Base-by-base conservation (phyloP, 2,888 invertebrate species). In the Halocaridina rubra region DNA sequence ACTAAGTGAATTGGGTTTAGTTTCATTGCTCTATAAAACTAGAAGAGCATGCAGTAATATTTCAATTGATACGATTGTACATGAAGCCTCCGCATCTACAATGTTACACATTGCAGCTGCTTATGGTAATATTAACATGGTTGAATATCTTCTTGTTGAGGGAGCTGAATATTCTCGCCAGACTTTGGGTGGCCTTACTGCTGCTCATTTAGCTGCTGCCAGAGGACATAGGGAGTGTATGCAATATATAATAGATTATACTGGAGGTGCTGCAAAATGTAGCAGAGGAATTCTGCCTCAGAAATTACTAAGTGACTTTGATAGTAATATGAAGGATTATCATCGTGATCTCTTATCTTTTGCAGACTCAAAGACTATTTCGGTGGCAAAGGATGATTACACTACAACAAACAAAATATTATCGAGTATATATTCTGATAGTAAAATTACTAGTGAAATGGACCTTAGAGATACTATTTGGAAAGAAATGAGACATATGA, bases 21-120 rank as follows among this genome's bases (percentile, higher is more conserved):
- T 82, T 1, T 77, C 82, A 2, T 29, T 82, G 8, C 27, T 82
- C n/a, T 77, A 82, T 5, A 59, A 57, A 24, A 33, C 57, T 24
- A 57, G 77, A 61, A 53, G 71, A 30, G 22, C 29, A 19, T 53
- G 22, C n/a, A 29, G 5, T 7, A 27, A 46, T 39, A 3, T 77
- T 19, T 30, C 61, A 57, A 69, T 82, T 39, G 64, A 82, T 61
- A 57, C 33, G 1, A 27, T 71, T n/a, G 82, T 82, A n/a, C 77
- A 82, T 39, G 29, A 71, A 8, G 72, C 71, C 13, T 69, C 78
- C 1, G 78, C 71, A 22, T 57, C 71, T 29, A 82, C 82, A 32
- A 82, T 82, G 82, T 32, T 82, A 61, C 82, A 82, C 16, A 71
- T 82, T 24, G 77, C 82, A 16, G 82, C 82, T n/a, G 77, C 82